Evolutionary conservation across 2,888 invertebrate species (phyloP).

Genomic region (Zaprionus bogoriensis): DNA sequence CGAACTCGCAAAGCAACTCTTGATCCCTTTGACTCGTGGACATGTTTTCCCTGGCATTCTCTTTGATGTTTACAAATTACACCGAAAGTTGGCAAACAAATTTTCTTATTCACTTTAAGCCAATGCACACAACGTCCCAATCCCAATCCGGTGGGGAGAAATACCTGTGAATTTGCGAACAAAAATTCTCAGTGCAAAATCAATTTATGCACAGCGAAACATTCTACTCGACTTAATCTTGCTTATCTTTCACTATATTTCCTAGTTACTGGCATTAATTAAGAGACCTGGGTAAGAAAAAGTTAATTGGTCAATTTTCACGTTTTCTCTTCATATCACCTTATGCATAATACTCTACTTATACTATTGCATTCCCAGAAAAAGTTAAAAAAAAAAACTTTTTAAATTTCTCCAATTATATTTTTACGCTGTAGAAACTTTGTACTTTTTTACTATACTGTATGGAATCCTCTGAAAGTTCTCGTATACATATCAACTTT

Average conservation of each 20-base stretch:
- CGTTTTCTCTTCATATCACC: too few species aligned
- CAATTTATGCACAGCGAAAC: too few species aligned
- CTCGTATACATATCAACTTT: constrained; percentile 68
- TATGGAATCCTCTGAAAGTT: constrained; percentile 36
- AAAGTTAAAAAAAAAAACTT: too few species aligned
- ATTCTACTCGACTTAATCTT: too few species aligned
- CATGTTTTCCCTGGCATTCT: constrained; percentile 74
- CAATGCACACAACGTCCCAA: constrained; percentile 52
- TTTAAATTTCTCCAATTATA: constrained; percentile 74
- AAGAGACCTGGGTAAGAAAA: too few species aligned
- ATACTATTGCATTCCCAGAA: too few species aligned
- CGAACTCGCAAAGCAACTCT: constrained; percentile 79
- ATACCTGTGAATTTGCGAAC: background rate
- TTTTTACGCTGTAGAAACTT: constrained; percentile 76
- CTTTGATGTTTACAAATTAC: constrained; percentile 78
- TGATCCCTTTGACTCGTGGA: constrained; percentile 78
- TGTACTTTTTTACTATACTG: constrained; percentile 40
- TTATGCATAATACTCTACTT: too few species aligned
- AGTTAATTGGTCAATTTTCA: too few species aligned
- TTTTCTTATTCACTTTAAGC: constrained; percentile 77
- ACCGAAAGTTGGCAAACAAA: constrained; percentile 77
- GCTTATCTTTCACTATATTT: too few species aligned
- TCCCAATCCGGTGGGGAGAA: background rate
- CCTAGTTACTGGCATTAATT: too few species aligned
- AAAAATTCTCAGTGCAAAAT: background rate